phyloP scores from a whole-genome alignment of 2,888 invertebrate species.

The Atrina japonica region DNA sequence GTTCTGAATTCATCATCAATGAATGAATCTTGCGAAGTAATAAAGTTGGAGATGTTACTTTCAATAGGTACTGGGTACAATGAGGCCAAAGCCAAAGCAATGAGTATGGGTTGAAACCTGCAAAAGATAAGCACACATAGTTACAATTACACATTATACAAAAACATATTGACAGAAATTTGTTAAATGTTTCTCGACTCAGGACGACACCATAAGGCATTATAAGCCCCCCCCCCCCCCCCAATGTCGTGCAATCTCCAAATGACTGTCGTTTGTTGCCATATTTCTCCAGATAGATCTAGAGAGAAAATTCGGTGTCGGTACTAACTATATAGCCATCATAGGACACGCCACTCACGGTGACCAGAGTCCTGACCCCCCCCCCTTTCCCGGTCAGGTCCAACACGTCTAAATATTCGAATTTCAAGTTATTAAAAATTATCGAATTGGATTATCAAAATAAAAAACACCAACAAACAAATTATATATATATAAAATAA shows the following conservation, averaged over 20 bases:
- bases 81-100: constrained; percentile 32
- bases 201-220: no score
- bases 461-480: no score
- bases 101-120: constrained; percentile 32
- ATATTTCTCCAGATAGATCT: background rate
- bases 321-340: background rate
- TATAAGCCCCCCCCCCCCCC: no score
- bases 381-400: no score
- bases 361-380: no score
- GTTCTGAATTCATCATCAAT: constrained; percentile 39
- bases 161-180: background rate
- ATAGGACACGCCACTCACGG: no score
- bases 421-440: no score
- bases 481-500: no score
- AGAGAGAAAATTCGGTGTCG: background rate
- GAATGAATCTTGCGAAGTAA: background rate
- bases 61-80: constrained; percentile 20
- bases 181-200: background rate
- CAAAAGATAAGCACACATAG: constrained; percentile 6
- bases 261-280: no score
- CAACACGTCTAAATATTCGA: no score
- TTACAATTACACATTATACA: background rate
- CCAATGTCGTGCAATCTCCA: no score
- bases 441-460: no score
- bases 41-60: background rate